Evolutionary conservation across 2,797 vertebrate genomes (phyloP).

Genomic region (Acestrorhynchus altus): DNA sequence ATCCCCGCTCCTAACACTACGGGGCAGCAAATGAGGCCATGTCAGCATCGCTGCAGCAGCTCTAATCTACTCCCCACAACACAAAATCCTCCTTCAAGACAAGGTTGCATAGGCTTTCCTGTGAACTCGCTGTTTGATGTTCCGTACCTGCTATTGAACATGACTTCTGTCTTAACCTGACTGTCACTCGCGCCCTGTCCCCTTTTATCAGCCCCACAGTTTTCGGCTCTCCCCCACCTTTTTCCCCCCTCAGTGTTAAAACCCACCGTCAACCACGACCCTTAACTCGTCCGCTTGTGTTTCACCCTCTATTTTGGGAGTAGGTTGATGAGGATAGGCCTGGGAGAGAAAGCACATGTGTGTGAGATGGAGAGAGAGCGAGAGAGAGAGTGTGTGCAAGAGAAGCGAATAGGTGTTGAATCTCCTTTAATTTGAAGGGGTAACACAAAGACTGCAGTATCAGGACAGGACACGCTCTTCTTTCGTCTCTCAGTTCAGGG

Average conservation of each 20-base stretch:
- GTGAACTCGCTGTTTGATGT: conserved; percentile 85
- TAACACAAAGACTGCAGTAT: neutral
- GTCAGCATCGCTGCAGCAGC: conserved; percentile 78
- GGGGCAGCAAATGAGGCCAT: conserved; percentile 79
- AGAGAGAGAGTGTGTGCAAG: neutral
- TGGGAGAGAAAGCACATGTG: neutral
- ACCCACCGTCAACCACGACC: conserved; percentile 67
- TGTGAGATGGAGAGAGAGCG: too few species aligned
- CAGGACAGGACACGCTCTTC: conserved; percentile 30
- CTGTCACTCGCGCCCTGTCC: conserved; percentile 84
- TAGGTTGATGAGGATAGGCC: conserved; percentile 21
- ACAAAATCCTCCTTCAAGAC: conserved; percentile 82
- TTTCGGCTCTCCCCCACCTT: conserved; percentile 70
- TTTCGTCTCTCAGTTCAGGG: conserved; percentile 37
- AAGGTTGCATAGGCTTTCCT: conserved; percentile 76
- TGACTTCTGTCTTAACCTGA: conserved; percentile 83
- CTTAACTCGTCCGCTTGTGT: conserved; percentile 21
- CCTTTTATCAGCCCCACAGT: conserved; percentile 82
- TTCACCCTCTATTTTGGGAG: conserved; percentile 59
- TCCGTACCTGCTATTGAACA: conserved; percentile 83
- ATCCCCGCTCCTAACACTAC: conserved; percentile 78
- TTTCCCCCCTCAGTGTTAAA: conserved; percentile 63
- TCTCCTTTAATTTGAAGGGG: conserved; percentile 31
- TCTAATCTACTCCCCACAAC: conserved; percentile 82
- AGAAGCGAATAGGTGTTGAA: conserved; percentile 11